These are phyloP conservation scores for Eristalis intricaria DNA, from an alignment of 2,888 invertebrate genomes.

Conservation along the genomic window DNA sequence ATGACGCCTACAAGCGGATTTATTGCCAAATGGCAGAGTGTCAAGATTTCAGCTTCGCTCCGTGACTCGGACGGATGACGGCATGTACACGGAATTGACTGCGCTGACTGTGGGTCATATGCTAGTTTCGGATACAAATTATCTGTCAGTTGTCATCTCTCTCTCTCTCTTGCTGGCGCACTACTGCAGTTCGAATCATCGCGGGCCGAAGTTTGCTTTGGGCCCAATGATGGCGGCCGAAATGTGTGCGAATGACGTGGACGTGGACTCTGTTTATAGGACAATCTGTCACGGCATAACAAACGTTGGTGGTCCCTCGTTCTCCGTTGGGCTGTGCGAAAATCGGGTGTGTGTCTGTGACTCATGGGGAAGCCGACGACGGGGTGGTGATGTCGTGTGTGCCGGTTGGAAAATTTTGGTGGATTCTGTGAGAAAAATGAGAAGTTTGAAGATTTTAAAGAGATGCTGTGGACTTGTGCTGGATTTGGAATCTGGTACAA, in stretches of 20 bases:
- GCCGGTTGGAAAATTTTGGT: background rate
- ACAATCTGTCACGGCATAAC: background rate
- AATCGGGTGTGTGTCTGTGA: background rate
- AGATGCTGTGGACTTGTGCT: background rate
- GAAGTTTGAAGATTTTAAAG: too few relatives aligned
- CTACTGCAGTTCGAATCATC: background rate
- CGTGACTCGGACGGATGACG: slow-evolving; percentile 21
- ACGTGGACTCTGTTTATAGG: background rate
- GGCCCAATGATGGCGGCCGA: background rate
- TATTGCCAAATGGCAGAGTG: slow-evolving; percentile 65
- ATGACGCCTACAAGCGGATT: slow-evolving; percentile 65
- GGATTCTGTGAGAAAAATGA: too few relatives aligned
- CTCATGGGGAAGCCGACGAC: background rate
- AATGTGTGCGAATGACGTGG: background rate
- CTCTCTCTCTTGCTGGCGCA: background rate
- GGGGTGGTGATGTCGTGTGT: background rate
- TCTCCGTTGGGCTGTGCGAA: background rate
- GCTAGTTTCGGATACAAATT: slow-evolving; percentile 2
- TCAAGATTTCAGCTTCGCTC: slow-evolving; percentile 39
- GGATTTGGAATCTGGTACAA: background rate
- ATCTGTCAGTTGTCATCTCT: slow-evolving; percentile 3
- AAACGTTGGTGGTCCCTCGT: background rate
- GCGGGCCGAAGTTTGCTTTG: background rate
- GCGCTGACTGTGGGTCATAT: background rate
- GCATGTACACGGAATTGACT: slow-evolving; percentile 38